Conservation (phyloP, 2,888 invertebrate genomes). For the Pheosia tremula region DNA sequence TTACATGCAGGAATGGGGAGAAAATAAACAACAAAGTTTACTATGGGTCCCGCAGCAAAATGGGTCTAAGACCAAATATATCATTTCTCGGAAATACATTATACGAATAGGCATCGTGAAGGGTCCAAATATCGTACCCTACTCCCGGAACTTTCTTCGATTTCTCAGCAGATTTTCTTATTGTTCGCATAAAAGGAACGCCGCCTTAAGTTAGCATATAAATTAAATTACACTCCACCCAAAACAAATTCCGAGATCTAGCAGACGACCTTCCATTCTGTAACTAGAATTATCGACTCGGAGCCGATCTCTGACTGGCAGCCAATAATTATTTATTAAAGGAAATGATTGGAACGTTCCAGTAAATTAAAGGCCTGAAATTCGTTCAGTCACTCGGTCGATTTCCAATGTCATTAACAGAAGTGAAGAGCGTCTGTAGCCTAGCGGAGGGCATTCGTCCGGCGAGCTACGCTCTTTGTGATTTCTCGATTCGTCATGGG, state of each 20-base stretch:
- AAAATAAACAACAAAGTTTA: slow-evolving; percentile 17
- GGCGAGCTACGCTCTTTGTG: slow-evolving; percentile 53
- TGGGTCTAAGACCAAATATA: slow-evolving; percentile 18
- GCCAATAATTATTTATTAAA: slow-evolving; percentile 22
- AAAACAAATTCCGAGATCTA: background rate
- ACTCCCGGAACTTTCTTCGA: background rate
- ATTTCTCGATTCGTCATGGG: slow-evolving; percentile 63
- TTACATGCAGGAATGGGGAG: slow-evolving; percentile 9
- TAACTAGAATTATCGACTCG: background rate
- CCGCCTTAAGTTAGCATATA: background rate
- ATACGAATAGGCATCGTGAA: slow-evolving; percentile 12
- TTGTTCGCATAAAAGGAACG: background rate
- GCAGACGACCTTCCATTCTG: background rate
- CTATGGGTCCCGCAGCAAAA: slow-evolving; percentile 8
- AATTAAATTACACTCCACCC: slow-evolving; percentile 1
- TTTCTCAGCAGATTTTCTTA: background rate
- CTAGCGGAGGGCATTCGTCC: slow-evolving; percentile 35
- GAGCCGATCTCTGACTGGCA: background rate
- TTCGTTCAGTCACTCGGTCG: slow-evolving; percentile 47
- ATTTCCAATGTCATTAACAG: slow-evolving; percentile 55
- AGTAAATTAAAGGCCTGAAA: slow-evolving; percentile 43
- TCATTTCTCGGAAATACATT: slow-evolving; percentile 21
- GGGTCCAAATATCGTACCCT: slow-evolving; percentile 13
- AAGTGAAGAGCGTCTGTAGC: slow-evolving; percentile 36
- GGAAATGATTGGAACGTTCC: slow-evolving; percentile 32